These are phyloP conservation scores for Drosophila bocki DNA, from an alignment of 1,140 invertebrate genomes.

Conservation along the genomic window DNA sequence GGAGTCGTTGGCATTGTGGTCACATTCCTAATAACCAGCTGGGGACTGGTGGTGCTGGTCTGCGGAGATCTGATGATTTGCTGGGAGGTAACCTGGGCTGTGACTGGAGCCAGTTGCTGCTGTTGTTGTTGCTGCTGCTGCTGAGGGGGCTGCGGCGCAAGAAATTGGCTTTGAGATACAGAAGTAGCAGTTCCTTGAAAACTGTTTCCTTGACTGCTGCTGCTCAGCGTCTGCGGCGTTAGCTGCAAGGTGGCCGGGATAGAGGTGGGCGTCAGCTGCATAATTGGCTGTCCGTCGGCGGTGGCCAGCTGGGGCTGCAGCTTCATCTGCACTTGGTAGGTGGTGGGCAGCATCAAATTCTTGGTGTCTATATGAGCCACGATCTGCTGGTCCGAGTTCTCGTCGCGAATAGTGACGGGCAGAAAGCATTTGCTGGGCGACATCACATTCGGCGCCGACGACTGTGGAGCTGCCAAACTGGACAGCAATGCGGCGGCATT, in stretches of 20 bases:
- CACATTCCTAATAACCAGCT: slow-evolving; percentile 63
- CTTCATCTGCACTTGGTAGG: slow-evolving; percentile 85
- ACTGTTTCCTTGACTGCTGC: slow-evolving; percentile 37
- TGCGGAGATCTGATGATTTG: slow-evolving; percentile 68
- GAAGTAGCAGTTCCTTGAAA: slow-evolving; percentile 51
- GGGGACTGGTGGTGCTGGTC: slow-evolving; percentile 26
- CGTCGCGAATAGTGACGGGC: slow-evolving; percentile 83
- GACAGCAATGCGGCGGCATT: slow-evolving; percentile 70
- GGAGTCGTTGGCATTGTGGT: slow-evolving; percentile 8
- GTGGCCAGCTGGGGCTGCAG: slow-evolving; percentile 80
- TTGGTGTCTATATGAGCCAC: slow-evolving; percentile 84
- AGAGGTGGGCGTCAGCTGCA: slow-evolving; percentile 79
- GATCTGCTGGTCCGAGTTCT: slow-evolving; percentile 83
- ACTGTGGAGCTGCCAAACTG: slow-evolving; percentile 41
- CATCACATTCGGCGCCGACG: slow-evolving; percentile 46
- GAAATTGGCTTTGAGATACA: slow-evolving; percentile 53
- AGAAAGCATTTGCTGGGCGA: slow-evolving; percentile 84
- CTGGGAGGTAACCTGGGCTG: slow-evolving; percentile 62
- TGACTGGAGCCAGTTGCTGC: slow-evolving; percentile 31
- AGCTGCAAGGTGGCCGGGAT: slow-evolving; percentile 82
- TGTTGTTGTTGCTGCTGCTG: slow-evolving; percentile 24
- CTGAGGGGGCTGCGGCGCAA: slow-evolving; percentile 31
- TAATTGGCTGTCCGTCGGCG: slow-evolving; percentile 80
- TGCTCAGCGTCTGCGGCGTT: slow-evolving; percentile 57
- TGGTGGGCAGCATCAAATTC: slow-evolving; percentile 80